A percentile compares a stretch with the other conserved stretches of the same genome.
Evolutionary conservation across 2,888 invertebrate genomes (phyloP).

Genomic region (Amphipyra berbera): DNA sequence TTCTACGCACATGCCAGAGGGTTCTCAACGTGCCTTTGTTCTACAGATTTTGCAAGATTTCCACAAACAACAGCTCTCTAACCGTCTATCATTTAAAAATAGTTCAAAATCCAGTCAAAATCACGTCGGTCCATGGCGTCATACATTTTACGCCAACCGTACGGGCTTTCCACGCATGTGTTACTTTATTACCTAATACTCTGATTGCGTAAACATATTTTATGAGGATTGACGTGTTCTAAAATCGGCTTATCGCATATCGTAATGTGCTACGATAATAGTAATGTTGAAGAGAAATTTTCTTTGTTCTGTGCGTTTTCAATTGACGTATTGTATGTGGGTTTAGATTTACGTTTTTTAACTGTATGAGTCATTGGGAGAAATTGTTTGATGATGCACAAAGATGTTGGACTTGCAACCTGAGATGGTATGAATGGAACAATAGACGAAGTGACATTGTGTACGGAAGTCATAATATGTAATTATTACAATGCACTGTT

Average conservation of each 20-base stretch:
- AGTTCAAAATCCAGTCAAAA: constrained; percentile 20
- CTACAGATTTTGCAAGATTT: too few relatives aligned
- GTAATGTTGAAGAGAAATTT: constrained; percentile 46
- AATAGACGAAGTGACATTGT: constrained; percentile 37
- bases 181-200: constrained; percentile 59
- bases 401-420: constrained; percentile 34
- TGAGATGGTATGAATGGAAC: constrained; percentile 38
- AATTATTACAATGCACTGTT: constrained; percentile 23
- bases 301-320: constrained; percentile 44
- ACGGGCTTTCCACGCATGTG: constrained; percentile 49
- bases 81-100: background rate
- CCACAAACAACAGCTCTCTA: too few relatives aligned
- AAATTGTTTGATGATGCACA: constrained; percentile 42
- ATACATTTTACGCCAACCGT: constrained; percentile 45
- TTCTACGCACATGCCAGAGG: too few relatives aligned
- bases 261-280: constrained; percentile 49
- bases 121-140: constrained; percentile 25
- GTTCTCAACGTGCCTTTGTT: too few relatives aligned
- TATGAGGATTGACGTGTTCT: constrained; percentile 54
- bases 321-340: constrained; percentile 42
- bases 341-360: constrained; percentile 42
- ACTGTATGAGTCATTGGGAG: constrained; percentile 36
- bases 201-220: constrained; percentile 58
- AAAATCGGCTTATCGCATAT: constrained; percentile 55
- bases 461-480: constrained; percentile 28